Evolutionary conservation across 2,797 vertebrate species (phyloP).

Genomic region (Pantherophis alleghaniensis): DNA sequence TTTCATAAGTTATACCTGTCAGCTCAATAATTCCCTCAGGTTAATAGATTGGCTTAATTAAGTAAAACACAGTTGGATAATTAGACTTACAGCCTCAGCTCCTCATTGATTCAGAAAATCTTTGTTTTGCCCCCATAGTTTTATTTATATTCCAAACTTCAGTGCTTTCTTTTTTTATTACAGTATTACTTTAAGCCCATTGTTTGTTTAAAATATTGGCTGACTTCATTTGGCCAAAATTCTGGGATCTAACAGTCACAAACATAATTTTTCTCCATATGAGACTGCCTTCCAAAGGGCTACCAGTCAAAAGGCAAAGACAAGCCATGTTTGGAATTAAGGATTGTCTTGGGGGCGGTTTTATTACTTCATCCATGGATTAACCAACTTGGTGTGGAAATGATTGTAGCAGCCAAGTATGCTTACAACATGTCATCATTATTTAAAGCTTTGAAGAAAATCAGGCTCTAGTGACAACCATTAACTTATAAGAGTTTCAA

Average conservation of each 20-base stretch:
- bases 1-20: conserved; percentile 30
- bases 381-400: not conserved
- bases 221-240: not conserved
- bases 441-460: not conserved
- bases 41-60: conserved; percentile 33
- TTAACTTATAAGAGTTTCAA: not conserved
- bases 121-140: not conserved
- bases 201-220: not conserved
- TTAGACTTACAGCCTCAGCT: conserved; percentile 27
- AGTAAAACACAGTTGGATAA: conserved; percentile 35
- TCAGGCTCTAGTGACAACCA: not conserved
- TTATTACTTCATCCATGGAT: not conserved
- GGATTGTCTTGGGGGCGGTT: too few species aligned
- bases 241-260: not conserved
- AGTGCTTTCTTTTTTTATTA: not conserved
- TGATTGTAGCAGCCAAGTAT: not conserved
- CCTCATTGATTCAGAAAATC: not conserved
- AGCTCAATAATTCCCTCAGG: conserved; percentile 27
- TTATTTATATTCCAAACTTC: not conserved
- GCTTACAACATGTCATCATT: not conserved
- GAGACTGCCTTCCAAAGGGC: not conserved
- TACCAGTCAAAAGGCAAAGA: not conserved
- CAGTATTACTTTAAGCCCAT: not conserved
- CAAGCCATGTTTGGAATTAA: too few species aligned
- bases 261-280: not conserved